These are phyloP conservation scores for Lepidocyrtinus sp. DNA, from an alignment of 2,888 invertebrate genomes.

Conservation along the genomic window DNA sequence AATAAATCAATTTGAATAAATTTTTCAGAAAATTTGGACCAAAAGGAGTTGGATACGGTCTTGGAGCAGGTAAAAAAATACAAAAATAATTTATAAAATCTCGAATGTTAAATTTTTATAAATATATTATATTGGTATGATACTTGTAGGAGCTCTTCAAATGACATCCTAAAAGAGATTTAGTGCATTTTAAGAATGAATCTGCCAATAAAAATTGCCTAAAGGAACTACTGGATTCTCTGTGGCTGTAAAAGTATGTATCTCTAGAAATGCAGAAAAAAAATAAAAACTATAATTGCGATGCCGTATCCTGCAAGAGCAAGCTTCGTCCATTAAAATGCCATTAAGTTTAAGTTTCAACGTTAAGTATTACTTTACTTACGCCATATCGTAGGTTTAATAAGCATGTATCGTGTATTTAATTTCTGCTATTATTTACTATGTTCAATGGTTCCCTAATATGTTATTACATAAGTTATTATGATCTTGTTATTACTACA, in stretches of 20 bases:
- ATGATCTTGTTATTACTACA: background rate
- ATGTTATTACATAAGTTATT: background rate
- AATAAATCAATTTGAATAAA: background rate
- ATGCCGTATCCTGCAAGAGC: slow-evolving; percentile 60
- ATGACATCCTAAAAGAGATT: slow-evolving; percentile 53
- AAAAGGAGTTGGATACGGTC: slow-evolving; percentile 90
- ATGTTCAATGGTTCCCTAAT: background rate
- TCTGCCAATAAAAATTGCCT: slow-evolving; percentile 48
- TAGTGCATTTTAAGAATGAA: slow-evolving; percentile 20
- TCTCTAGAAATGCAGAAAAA: slow-evolving; percentile 45
- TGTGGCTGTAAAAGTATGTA: slow-evolving; percentile 32
- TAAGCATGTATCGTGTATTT: background rate
- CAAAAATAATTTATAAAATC: no score
- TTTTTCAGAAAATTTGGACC: slow-evolving; percentile 81
- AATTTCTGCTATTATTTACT: background rate
- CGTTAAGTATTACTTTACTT: slow-evolving; percentile 55
- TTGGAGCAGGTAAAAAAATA: slow-evolving; percentile 82
- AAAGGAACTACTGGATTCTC: slow-evolving; percentile 58
- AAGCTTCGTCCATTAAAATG: slow-evolving; percentile 64
- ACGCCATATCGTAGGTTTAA: slow-evolving; percentile 1
- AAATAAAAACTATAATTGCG: slow-evolving; percentile 27
- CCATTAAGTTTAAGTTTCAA: slow-evolving; percentile 60
- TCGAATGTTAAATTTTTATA: no score
- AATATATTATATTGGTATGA: background rate
- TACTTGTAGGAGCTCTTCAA: slow-evolving; percentile 54